Evolutionary conservation across 1,140 invertebrate genomes (phyloP).

Genomic region (Lasioglossum albipes): DNA sequence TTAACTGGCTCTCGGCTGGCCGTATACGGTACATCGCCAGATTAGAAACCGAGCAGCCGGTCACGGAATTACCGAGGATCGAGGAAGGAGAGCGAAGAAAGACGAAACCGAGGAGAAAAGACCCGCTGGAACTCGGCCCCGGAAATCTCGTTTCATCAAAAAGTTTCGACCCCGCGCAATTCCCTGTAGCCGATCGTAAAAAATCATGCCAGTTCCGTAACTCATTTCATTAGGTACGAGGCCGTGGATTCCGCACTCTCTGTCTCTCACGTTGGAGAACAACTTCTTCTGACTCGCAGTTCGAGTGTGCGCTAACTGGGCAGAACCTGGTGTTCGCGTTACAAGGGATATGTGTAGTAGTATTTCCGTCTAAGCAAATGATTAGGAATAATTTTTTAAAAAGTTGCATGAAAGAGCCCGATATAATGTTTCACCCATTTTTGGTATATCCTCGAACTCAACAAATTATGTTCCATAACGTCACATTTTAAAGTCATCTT

Average conservation of each 20-base stretch:
- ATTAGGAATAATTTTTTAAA: too few relatives aligned
- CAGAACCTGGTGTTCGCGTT: too few relatives aligned
- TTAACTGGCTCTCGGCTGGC: not conserved
- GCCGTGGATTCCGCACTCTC: not conserved
- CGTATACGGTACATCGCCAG: constrained; percentile 8
- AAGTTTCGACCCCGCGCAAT: not conserved
- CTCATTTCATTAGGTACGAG: constrained; percentile 9
- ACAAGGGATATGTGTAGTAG: too few relatives aligned
- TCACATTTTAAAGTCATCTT: too few relatives aligned
- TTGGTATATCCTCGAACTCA: too few relatives aligned
- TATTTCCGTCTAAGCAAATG: too few relatives aligned
- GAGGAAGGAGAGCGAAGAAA: not conserved
- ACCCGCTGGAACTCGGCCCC: not conserved
- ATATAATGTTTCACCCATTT: too few relatives aligned
- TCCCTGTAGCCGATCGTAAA: constrained; percentile 3
- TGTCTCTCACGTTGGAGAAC: not conserved
- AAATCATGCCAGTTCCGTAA: constrained; percentile 17
- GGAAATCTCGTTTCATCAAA: constrained; percentile 17
- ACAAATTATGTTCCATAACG: too few relatives aligned
- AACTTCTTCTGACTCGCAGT: too few relatives aligned
- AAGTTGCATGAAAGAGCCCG: too few relatives aligned
- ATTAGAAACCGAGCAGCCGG: constrained; percentile 11
- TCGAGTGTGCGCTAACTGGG: too few relatives aligned
- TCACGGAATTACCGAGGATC: not conserved
- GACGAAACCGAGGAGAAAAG: too few relatives aligned